Evolutionary conservation across 2,888 invertebrate genomes (phyloP), one percentile per base, ranked within the genome.

Genomic region (Diplolepis rosae): DNA sequence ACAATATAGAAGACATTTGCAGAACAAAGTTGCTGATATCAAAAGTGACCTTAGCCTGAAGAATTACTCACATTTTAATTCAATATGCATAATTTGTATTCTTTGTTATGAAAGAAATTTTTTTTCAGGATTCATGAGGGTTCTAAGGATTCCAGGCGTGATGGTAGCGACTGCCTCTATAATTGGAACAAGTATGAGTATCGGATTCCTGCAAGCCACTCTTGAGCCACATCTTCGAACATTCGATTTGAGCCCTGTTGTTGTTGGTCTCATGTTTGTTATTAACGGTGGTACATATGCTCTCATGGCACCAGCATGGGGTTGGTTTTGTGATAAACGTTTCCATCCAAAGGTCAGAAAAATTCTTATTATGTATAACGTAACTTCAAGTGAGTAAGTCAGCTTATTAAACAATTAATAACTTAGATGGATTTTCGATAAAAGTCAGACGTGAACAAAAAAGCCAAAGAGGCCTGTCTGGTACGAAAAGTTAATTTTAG

Each of bases 151-250:
- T 68, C 95, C 95, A n/a, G 94, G 94, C 24, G 93, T 95, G 1
- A 84, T 93, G 45, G 86, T 95, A 48, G 91, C 95, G 0, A 91
- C 94, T 50, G 89, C 92, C 71, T 94, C 94, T 82, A 95, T 95
- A 81, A 92, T 94, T 73, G 93, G 92, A 0, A 95, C 95, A 0
- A 94, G 95, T 75, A 92, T 94, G 91, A 95, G 95, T 79, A 95
- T 96, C 66, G 95, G 96, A 22, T 98, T 96, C 88, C 90, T 97
- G 24, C 95, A 96, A 85, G 96, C 97, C 0, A 97, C 97, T 0
- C 90, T 98, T 24, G 96, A 97, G 80, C 95, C 95, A 0, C 97
- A 97, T 90, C 90, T 98, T n/a, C 88, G 94, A 76, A 90, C 91
- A 89, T 95, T 95, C 84, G 79, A 91, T 1, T 90, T 95, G 72